A percentile compares a stretch with the other conserved stretches of the same genome.
These are phyloP conservation scores for Eupeodes luniger DNA, from an alignment of 2,888 invertebrate genomes.

Conservation along the genomic window DNA sequence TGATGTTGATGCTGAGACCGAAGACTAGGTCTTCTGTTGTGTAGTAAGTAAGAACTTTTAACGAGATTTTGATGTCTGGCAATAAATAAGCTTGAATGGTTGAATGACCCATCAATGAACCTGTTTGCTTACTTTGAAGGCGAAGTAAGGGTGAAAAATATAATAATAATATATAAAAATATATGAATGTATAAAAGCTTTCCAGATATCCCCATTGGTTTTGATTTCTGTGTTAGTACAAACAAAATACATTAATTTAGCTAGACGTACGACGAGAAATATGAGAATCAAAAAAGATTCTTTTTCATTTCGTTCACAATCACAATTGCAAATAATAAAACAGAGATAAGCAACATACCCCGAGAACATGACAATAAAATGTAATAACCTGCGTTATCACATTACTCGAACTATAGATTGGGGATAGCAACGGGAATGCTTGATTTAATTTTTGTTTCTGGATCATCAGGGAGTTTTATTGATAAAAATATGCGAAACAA, in stretches of 20 bases:
- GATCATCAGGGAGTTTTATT: conserved; percentile 55
- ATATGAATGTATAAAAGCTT: conserved; percentile 63
- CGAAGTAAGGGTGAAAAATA: background rate
- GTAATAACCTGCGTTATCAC: conserved; percentile 75
- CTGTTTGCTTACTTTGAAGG: background rate
- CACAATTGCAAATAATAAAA: conserved; percentile 46
- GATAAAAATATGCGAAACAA: conserved; percentile 54
- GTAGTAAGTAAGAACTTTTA: conserved; percentile 63
- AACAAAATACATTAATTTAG: conserved; percentile 67
- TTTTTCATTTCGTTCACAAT: conserved; percentile 45
- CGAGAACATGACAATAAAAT: conserved; percentile 74
- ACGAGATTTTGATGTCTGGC: conserved; percentile 75
- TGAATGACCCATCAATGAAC: conserved; percentile 73
- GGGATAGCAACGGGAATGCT: conserved; percentile 17
- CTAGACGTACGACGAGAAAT: background rate
- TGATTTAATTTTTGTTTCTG: conserved; percentile 44
- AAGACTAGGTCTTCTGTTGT: background rate
- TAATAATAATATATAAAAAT: background rate
- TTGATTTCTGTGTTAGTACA: conserved; percentile 63
- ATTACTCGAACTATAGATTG: conserved; percentile 30
- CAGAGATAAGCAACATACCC: conserved; percentile 65
- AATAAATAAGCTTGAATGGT: conserved; percentile 74
- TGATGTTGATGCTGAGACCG: background rate
- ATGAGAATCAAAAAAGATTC: conserved; percentile 41
- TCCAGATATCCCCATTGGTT: conserved; percentile 60